Evolutionary conservation across 2,888 invertebrate genomes (phyloP).

Genomic region (Acanthopleura granulata): DNA sequence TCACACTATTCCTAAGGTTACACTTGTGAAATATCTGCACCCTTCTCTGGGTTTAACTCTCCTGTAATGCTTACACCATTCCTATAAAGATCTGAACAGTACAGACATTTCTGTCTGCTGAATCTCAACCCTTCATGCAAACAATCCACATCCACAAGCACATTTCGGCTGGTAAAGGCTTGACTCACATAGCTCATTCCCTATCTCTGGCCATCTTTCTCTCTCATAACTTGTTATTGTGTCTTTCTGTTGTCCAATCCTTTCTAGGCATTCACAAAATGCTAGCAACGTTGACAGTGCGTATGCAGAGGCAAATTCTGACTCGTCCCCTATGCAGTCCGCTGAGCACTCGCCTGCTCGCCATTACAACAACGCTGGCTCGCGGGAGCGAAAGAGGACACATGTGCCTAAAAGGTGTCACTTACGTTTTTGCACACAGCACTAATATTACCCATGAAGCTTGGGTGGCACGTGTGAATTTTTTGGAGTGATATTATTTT

Average conservation of each 20-base stretch:
- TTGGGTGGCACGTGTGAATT: too few species aligned
- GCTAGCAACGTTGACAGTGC: slow-evolving; percentile 18
- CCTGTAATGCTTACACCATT: too few species aligned
- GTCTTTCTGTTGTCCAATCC: background rate
- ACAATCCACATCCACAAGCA: too few species aligned
- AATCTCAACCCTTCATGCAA: too few species aligned
- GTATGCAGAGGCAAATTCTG: slow-evolving; percentile 12
- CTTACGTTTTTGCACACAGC: slow-evolving; percentile 16
- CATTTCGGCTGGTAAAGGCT: too few species aligned
- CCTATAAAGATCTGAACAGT: too few species aligned
- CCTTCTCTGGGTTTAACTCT: too few species aligned
- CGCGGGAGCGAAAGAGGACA: background rate
- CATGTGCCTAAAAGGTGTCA: slow-evolving; percentile 18
- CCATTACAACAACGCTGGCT: background rate
- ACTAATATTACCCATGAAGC: slow-evolving; percentile 8
- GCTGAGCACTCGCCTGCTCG: background rate
- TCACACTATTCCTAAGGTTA: too few species aligned
- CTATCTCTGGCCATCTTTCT: background rate
- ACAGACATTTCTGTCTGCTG: too few species aligned
- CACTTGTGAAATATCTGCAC: background rate
- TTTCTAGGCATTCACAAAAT: slow-evolving; percentile 18
- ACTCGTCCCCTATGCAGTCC: background rate
- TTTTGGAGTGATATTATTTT: too few species aligned
- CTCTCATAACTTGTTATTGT: background rate
- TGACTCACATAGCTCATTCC: too few species aligned